A percentile compares a stretch with the other conserved stretches of the same genome.
phyloP scores from a whole-genome alignment of 2,888 invertebrate species.

The Congeria kusceri region DNA sequence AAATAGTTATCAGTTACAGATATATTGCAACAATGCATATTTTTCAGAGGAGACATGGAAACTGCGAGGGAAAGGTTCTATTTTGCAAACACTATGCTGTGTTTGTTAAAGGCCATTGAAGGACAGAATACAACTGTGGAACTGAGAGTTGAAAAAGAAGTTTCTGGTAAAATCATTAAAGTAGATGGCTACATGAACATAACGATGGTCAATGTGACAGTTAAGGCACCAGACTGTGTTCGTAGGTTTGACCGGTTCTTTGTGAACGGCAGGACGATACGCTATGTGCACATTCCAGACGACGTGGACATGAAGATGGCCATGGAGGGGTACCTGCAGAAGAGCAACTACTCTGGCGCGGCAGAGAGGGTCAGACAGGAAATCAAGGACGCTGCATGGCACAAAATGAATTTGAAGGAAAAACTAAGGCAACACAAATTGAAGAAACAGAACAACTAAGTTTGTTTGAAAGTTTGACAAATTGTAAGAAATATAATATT shows the following conservation, averaged over 20 bases:
- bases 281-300: conserved; percentile 83
- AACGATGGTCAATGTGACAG: conserved; percentile 72
- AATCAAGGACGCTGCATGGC: conserved; percentile 51
- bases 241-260: conserved; percentile 71
- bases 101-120: conserved; percentile 77
- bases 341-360: conserved; percentile 30
- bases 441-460: not conserved
- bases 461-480: too few species aligned
- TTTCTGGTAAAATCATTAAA: conserved; percentile 71
- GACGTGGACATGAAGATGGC: conserved; percentile 77
- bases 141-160: conserved; percentile 76
- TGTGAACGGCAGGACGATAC: conserved; percentile 78
- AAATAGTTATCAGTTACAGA: too few species aligned
- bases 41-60: conserved; percentile 49
- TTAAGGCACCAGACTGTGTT: conserved; percentile 58
- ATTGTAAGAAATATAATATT: too few species aligned
- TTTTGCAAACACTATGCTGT: conserved; percentile 72
- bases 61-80: conserved; percentile 71
- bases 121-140: conserved; percentile 78
- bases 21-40: too few species aligned
- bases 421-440: not conserved
- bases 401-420: conserved; percentile 46
- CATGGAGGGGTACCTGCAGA: conserved; percentile 61
- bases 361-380: conserved; percentile 37
- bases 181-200: conserved; percentile 80